phyloP scores from a whole-genome alignment of 1,140 invertebrate species.

The Caenorhabditis elegans region WBcel235 BX284604.4:4869001-4869500 shows the following conservation, averaged over 20 bases:
- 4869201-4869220: background rate
- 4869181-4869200: background rate
- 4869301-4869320: background rate
- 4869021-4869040: background rate
- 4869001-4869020: background rate
- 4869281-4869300: background rate
- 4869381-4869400: too few relatives aligned
- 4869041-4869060: background rate
- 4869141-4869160: background rate
- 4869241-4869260: background rate
- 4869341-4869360: background rate
- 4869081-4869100: background rate
- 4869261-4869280: background rate
- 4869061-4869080: background rate
- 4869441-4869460: too few relatives aligned
- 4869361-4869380: background rate
- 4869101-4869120: background rate
- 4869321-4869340: background rate
- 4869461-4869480: too few relatives aligned
- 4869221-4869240: background rate
- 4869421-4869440: background rate
- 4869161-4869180: background rate
- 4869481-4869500: too few relatives aligned
- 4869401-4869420: background rate
- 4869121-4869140: background rate